Conservation (phyloP, 2,888 invertebrate genomes). For the Autographa pulchrina region DNA sequence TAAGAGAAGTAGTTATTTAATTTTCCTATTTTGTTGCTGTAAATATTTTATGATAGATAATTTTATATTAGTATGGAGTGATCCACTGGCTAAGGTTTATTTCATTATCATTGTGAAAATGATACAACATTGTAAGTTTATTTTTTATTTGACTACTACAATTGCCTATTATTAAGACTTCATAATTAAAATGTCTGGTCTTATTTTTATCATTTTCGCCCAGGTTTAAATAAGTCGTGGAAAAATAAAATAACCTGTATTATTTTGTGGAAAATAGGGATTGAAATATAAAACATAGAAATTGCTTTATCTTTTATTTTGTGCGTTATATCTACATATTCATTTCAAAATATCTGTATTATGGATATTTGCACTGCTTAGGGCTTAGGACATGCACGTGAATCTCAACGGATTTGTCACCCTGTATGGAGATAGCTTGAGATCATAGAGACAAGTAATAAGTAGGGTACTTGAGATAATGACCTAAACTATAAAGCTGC, state of each 20-base stretch:
- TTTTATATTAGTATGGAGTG: constrained; percentile 55
- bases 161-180: neutral
- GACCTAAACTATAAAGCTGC: too few species aligned
- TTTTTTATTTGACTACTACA: constrained; percentile 27
- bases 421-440: too few species aligned
- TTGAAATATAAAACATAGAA: neutral
- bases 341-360: too few species aligned
- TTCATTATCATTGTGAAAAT: constrained; percentile 48
- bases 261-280: neutral
- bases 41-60: constrained; percentile 71
- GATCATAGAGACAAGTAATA: too few species aligned
- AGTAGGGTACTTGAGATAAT: too few species aligned
- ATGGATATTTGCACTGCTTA: too few species aligned
- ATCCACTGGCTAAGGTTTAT: constrained; percentile 50
- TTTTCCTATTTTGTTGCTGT: constrained; percentile 77
- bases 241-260: neutral
- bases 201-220: neutral
- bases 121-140: constrained; percentile 21
- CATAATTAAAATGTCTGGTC: neutral
- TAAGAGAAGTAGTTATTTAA: constrained; percentile 64
- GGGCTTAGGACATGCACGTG: too few species aligned
- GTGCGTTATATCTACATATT: too few species aligned
- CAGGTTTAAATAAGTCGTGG: neutral
- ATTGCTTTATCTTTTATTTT: too few species aligned
- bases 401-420: too few species aligned